These are phyloP conservation scores for Drosophila micromelanica DNA, from an alignment of 1,140 invertebrate species.

Conservation along the genomic window DNA sequence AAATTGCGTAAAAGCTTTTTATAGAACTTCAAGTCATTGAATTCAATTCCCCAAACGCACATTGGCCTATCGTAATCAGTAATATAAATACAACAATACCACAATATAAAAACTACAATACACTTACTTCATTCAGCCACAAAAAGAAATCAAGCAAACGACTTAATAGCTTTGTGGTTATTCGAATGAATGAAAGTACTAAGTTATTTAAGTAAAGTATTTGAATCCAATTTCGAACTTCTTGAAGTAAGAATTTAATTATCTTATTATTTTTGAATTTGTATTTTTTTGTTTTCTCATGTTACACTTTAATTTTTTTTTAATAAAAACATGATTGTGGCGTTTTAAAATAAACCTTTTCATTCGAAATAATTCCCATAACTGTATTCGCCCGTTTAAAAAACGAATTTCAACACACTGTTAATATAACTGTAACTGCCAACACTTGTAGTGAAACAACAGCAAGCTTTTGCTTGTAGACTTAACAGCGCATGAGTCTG, in stretches of 20 bases:
- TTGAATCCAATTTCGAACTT: too few relatives aligned
- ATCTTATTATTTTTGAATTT: too few relatives aligned
- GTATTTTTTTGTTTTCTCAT: too few relatives aligned
- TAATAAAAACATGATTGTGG: too few relatives aligned
- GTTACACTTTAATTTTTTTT: too few relatives aligned
- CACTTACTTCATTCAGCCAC: not conserved
- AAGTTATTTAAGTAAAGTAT: too few relatives aligned
- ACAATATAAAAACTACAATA: not conserved
- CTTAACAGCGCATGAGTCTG: slow-evolving; percentile 10
- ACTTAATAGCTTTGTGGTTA: too few relatives aligned
- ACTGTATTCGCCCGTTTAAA: not conserved
- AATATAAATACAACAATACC: too few relatives aligned
- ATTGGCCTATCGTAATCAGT: slow-evolving; percentile 53
- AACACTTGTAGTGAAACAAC: not conserved
- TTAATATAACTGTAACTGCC: not conserved
- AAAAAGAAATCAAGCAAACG: not conserved
- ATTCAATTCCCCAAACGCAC: slow-evolving; percentile 62
- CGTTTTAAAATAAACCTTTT: too few relatives aligned
- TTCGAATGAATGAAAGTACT: too few relatives aligned
- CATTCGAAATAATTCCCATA: not conserved
- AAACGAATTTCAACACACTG: slow-evolving; percentile 16
- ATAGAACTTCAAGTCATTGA: slow-evolving; percentile 79
- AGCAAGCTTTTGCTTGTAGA: slow-evolving; percentile 20
- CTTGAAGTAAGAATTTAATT: too few relatives aligned
- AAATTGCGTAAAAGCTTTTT: slow-evolving; percentile 79